Evolutionary conservation across 1,140 invertebrate genomes (phyloP), one percentile per base, ranked within the genome.

Genomic region (Papilio machaon): DNA sequence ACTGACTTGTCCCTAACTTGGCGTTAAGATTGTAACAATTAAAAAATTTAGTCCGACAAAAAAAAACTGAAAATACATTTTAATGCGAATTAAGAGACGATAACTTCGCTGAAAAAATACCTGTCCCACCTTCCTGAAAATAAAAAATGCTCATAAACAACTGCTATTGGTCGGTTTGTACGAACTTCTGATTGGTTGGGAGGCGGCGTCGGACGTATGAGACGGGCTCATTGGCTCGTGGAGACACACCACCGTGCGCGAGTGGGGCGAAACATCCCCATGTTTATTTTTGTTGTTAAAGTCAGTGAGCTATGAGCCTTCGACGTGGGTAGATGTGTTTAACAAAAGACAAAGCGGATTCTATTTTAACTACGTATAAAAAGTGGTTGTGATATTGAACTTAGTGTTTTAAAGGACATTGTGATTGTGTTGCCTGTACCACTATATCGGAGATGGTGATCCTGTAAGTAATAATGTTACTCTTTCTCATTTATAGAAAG

Each of bases 211-310:
- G n/a, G 9, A 35, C 17, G 46, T 74, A 80, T 80, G 43, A 43
- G n/a, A n/a, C 79, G n/a, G 46, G 58, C 1, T 47, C 19, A 91
- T 92, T 92, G 88, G 91, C 60, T 60, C 81, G 8, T 11, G 7
- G 15, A 23, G 19, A 67, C 81, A 82, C 83, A 90, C 90, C 88
- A 86, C 86, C 74, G 82, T 38, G 52, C 19, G 2, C 19, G 47
- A 82, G 90, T 87, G 89, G 92, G 90, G 87, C 76, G 77, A 87
- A 90, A 86, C 92, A 92, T 87, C 92, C 91, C 92, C 85, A 83
- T 94, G 92, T 94, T 94, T 93, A 93, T 93, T 92, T 93, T 92
- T 91, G 88, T 92, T 91, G 88, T 90, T 92, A 86, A 89, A 90
- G 83, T 92, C 89, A 94, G 92, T 94, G 87, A 87, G 90, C 88